Conservation (phyloP, 2,797 vertebrate species). For the Psittacula echo region DNA sequence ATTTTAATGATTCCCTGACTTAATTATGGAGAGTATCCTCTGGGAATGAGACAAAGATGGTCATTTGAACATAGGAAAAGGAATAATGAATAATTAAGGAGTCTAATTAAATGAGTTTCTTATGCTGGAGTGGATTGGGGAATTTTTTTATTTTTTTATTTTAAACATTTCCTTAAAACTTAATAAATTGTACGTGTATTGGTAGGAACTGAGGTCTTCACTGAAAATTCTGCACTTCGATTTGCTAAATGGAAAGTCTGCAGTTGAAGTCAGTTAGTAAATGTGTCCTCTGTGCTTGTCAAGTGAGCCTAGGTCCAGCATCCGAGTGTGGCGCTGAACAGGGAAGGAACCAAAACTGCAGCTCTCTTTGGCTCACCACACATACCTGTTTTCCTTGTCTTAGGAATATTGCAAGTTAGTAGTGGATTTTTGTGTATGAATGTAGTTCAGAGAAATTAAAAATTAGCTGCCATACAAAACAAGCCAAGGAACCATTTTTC, state of each 20-base stretch:
- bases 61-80: conserved; percentile 25
- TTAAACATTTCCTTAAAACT: background rate
- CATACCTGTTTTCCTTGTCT: background rate
- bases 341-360: background rate
- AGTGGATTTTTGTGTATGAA: background rate
- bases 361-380: accelerated
- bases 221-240: background rate
- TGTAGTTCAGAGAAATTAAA: background rate
- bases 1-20: conserved; percentile 51
- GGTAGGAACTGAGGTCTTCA: background rate
- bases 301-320: background rate
- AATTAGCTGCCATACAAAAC: background rate
- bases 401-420: background rate
- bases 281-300: background rate
- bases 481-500: background rate
- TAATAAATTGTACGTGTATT: background rate
- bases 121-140: background rate
- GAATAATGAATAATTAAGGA: conserved; percentile 52
- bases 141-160: background rate
- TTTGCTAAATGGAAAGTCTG: background rate
- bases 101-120: conserved; percentile 23
- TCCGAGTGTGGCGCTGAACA: background rate
- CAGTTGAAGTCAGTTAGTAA: background rate
- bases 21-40: conserved; percentile 48
- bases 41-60: conserved; percentile 29